Evolutionary conservation across 2,888 invertebrate genomes (phyloP), one percentile per base, ranked within the genome.

Genomic region (Macrosoma leucophasiata): DNA sequence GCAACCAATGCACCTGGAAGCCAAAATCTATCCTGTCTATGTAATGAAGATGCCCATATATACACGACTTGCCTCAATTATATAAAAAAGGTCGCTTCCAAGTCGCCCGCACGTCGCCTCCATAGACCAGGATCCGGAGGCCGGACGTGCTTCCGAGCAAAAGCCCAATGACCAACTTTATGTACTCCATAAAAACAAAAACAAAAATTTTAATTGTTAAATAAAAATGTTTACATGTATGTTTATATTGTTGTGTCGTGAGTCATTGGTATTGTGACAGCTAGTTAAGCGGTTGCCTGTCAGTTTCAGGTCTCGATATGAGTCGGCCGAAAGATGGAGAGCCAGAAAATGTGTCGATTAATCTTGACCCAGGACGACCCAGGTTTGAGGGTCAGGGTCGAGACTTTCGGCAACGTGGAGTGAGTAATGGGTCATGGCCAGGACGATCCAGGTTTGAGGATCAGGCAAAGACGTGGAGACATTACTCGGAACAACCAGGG

Each of bases 341-440:
- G 22, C 12, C 22, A 12, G 22, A 1, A 7, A 22, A 22, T 22
- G 2, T 22, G 22, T 7, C 22, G 22, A 11, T 7, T 12, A 11
- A 22, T 22, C 2, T 8, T 22, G 22, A 23, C 23, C 23, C 23
- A 23, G 23, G 6, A 23, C 13, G 13, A 23, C 23, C 23, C 23
- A 23, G 23, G 23, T 23, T 23, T 13, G 2, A 23, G 23, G 23
- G 23, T 23, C 23, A 13, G 23, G 13, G 23, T 23, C 12, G 8
- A 23, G 23, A 23, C 22, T 22, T 22, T 22, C 22, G 22, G 22
- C 22, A 22, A 22, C 12, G 22, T 22, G 13, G 23, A 23, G 13
- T n/a, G 23, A 22, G 22, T 22, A 22, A 22, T 22, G 22, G 11
- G 22, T 22, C 22, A 7, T 22, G 22, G 22, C 22, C 22, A 22